Conservation (phyloP, 2,113 vertebrate genomes). For the Oenanthe oenanthe region DNA sequence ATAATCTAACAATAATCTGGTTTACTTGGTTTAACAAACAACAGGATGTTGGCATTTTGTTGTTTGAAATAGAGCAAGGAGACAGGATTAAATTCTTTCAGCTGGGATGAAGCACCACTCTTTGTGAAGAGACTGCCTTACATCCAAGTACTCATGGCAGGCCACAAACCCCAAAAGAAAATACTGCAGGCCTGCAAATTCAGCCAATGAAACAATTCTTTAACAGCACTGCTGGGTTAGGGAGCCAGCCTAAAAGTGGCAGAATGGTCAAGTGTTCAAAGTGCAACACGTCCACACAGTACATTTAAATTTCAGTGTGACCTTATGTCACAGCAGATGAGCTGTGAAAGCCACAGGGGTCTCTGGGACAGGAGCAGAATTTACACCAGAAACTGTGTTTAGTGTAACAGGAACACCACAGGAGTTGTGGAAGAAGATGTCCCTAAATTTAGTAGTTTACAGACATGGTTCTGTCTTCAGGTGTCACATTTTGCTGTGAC, state of each 20-base stretch:
- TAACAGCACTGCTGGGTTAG: background rate
- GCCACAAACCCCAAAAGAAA: background rate
- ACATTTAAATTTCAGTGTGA: background rate
- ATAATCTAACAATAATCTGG: background rate
- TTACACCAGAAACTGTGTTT: background rate
- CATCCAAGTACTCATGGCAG: background rate
- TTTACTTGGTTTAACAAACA: background rate
- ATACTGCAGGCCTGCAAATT: background rate
- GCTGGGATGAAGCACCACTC: background rate
- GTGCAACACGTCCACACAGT: no score
- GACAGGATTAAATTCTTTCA: background rate
- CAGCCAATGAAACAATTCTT: background rate
- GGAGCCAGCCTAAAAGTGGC: background rate
- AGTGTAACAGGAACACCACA: background rate
- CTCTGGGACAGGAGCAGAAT: background rate
- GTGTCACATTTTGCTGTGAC: background rate
- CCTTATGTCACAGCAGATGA: background rate
- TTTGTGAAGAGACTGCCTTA: background rate
- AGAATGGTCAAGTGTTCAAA: background rate
- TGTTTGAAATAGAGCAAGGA: background rate
- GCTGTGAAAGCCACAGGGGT: background rate
- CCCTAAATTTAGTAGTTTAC: background rate
- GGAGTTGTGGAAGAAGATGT: background rate
- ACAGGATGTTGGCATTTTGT: background rate
- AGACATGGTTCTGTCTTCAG: accelerated